phyloP scores from a whole-genome alignment of 2,113 vertebrate genomes.

The Myodes glareolus region DNA sequence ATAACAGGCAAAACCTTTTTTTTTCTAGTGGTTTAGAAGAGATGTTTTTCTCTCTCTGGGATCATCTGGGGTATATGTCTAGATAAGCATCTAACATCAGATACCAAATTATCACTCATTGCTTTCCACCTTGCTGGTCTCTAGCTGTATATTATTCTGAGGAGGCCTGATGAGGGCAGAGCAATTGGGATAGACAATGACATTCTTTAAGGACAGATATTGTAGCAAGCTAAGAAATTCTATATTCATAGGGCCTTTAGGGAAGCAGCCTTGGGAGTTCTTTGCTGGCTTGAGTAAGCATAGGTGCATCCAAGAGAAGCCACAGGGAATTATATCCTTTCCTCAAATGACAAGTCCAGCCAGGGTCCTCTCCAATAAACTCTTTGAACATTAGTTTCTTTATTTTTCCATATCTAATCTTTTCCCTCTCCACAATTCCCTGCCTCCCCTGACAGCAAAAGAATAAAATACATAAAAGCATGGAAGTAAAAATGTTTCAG shows the following conservation, averaged over 20 bases:
- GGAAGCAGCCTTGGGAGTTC: neutral
- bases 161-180: neutral
- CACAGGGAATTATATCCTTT: neutral
- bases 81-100: neutral
- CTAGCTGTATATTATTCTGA: neutral
- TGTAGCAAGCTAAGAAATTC: neutral
- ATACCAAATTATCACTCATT: neutral
- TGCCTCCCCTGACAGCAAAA: neutral
- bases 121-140: neutral
- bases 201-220: neutral
- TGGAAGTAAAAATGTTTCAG: neutral
- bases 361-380: neutral
- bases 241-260: neutral
- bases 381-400: neutral
- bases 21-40: neutral
- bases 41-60: neutral
- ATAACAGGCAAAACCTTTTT: slow-evolving; percentile 3
- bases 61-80: neutral
- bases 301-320: neutral
- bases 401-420: neutral
- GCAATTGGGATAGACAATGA: neutral
- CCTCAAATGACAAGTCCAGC: neutral
- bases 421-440: neutral
- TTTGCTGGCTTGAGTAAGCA: neutral
- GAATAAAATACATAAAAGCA: neutral